A percentile compares a stretch with the other conserved stretches of the same genome.
These are phyloP conservation scores for Dasyprocta punctata DNA, from an alignment of 2,113 vertebrate genomes.

Conservation along the genomic window DNA sequence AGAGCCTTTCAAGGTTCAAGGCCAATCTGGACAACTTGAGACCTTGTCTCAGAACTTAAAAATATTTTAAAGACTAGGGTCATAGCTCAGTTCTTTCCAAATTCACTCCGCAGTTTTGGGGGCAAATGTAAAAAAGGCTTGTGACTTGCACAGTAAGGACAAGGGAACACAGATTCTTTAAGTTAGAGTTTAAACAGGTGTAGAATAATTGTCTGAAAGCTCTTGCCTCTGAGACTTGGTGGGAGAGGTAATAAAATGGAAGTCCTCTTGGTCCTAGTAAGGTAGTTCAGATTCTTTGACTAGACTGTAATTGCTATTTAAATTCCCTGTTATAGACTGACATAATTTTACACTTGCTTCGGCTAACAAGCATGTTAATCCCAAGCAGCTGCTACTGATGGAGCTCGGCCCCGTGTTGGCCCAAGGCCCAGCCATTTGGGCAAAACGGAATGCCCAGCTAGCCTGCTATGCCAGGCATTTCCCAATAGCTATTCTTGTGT, in stretches of 20 bases:
- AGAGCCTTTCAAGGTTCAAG: neutral
- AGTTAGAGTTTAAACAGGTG: neutral
- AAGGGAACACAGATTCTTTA: neutral
- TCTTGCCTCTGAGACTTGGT: neutral
- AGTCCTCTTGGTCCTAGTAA: neutral
- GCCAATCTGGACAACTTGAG: neutral
- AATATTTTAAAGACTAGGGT: neutral
- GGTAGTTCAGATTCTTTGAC: neutral
- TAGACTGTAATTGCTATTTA: neutral
- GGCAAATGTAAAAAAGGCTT: neutral
- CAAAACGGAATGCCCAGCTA: neutral
- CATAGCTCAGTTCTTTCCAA: neutral
- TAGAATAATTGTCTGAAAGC: neutral
- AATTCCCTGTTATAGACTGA: neutral
- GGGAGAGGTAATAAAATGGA: neutral
- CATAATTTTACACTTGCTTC: neutral
- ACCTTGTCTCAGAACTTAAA: neutral
- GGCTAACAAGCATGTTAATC: conserved; percentile 13
- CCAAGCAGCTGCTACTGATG: neutral
- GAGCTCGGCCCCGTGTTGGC: neutral
- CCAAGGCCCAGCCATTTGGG: neutral
- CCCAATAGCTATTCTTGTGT: neutral
- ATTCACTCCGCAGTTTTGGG: neutral
- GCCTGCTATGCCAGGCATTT: neutral
- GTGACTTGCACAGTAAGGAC: neutral